Evolutionary conservation across 1,140 invertebrate species (phyloP).

Genomic region (Pinna nobilis): DNA sequence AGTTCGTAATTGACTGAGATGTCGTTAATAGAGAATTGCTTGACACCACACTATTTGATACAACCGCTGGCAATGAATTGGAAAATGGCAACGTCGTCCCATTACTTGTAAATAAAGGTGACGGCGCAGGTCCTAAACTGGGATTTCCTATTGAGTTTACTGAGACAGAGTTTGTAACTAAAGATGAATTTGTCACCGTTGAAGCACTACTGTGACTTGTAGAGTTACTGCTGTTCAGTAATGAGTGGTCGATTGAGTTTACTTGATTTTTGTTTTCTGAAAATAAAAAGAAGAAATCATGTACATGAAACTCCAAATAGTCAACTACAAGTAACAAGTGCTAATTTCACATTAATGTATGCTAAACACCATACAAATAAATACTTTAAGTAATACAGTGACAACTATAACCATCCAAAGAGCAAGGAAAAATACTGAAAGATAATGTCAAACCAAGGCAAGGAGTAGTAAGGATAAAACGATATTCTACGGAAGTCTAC

Average conservation of each 20-base stretch:
- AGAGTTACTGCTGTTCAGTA: constrained; percentile 36
- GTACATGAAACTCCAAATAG: too few species aligned
- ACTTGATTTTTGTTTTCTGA: constrained; percentile 68
- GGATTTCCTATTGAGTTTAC: constrained; percentile 67
- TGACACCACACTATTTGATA: constrained; percentile 46
- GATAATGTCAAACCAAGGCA: too few species aligned
- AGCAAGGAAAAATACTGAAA: too few species aligned
- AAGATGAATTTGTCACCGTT: constrained; percentile 41
- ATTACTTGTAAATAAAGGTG: constrained; percentile 59
- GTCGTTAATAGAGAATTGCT: constrained; percentile 38
- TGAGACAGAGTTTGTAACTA: constrained; percentile 66
- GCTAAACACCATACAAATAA: too few species aligned
- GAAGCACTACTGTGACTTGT: constrained; percentile 54
- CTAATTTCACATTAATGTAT: too few species aligned
- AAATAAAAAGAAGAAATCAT: constrained; percentile 35
- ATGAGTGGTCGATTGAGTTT: constrained; percentile 68
- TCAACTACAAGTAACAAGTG: too few species aligned
- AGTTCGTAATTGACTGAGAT: constrained; percentile 60
- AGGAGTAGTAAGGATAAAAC: too few species aligned
- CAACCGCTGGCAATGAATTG: constrained; percentile 30
- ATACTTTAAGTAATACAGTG: too few species aligned
- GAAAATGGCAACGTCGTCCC: constrained; percentile 37
- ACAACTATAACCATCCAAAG: too few species aligned
- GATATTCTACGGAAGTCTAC: too few species aligned
- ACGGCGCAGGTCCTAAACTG: constrained; percentile 59